Evolutionary conservation across 37 sponge, comb jelly and placozoan genomes (phyloP), one percentile per base, ranked within the genome.

Genomic region (Diacarnus erythraeanus): DNA sequence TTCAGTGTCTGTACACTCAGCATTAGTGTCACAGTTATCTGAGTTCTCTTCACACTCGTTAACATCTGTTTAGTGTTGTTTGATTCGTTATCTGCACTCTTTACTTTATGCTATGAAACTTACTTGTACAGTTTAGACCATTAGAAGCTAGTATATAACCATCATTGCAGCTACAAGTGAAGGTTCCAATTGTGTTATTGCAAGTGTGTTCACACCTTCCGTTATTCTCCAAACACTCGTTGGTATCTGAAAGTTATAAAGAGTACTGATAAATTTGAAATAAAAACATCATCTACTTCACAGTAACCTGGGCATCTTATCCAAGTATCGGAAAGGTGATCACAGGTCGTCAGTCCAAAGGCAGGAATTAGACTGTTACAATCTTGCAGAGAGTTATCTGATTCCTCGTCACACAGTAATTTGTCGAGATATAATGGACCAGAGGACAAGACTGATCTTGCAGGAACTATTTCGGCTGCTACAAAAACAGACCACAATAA

Each of bases 131-230:
- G 51, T 47, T 47, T 47, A 47, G 12, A 12, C 12, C 12, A 12
- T 47, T 47, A 15, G 12, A 15, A 15, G 6, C 51, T 12, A 47
- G 51, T 47, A 15, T 12, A 47, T 47, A 47, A 47, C 80, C 80
- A 40, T 4, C 38, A 2, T 69, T 2, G 8, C 80, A 79, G 25
- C 44, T 41, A 40, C 80, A 79, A 25, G 10, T 47, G 51, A 47
- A 47, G 51, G 10, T 47, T 47, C 51, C 51, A 47, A 47, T 47
- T 47, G 12, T 47, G 12, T 47, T 42, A 2, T 21, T 26, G 30
- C 73, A 72, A 5, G 44, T 5, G 25, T 72, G 73, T 42, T 72
- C 73, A 41, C 73, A 72, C n/a, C 73, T 54, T 22, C 73, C 73
- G 21, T 72, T 72, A 33, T 18, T 25, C 25, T 15, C 23, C 4